Evolutionary conservation across 1,140 invertebrate species (phyloP).

Genomic region (Polyergus mexicanus): DNA sequence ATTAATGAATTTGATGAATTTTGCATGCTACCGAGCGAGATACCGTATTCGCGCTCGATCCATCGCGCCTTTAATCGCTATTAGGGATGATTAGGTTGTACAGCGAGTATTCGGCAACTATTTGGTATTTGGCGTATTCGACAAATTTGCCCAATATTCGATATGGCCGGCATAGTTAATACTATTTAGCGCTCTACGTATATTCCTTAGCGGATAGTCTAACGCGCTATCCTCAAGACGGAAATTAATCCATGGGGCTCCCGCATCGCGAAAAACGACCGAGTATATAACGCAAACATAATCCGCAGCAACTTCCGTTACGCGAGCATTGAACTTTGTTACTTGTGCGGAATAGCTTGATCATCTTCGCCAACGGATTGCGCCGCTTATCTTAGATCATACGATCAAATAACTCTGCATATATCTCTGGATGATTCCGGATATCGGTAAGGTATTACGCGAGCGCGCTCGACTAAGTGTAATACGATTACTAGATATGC

Average conservation of each 20-base stretch:
- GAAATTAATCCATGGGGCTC: not conserved
- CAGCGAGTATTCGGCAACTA: conserved; percentile 75
- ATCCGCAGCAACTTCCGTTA: not conserved
- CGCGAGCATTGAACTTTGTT: conserved; percentile 15
- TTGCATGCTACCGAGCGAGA: conserved; percentile 69
- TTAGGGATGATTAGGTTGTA: conserved; percentile 60
- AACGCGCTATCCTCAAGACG: not conserved
- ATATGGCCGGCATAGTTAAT: conserved; percentile 63
- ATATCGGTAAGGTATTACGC: conserved; percentile 53
- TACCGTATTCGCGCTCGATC: conserved; percentile 75
- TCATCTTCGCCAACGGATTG: not conserved
- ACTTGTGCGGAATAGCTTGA: conserved; percentile 18
- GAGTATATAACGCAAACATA: not conserved
- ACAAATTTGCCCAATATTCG: conserved; percentile 72
- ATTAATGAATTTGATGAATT: conserved; percentile 74
- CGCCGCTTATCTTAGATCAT: conserved; percentile 40
- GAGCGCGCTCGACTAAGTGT: conserved; percentile 10
- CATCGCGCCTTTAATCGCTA: conserved; percentile 72
- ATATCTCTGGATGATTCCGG: conserved; percentile 12
- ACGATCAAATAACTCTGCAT: conserved; percentile 33
- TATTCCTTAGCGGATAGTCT: not conserved
- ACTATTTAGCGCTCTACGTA: conserved; percentile 63
- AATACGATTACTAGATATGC: conserved; percentile 42
- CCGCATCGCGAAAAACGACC: conserved; percentile 13
- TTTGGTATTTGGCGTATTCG: conserved; percentile 73